These are phyloP conservation scores for Coregonus suidteri DNA, from an alignment of 2,797 vertebrate genomes.

Conservation along the genomic window DNA sequence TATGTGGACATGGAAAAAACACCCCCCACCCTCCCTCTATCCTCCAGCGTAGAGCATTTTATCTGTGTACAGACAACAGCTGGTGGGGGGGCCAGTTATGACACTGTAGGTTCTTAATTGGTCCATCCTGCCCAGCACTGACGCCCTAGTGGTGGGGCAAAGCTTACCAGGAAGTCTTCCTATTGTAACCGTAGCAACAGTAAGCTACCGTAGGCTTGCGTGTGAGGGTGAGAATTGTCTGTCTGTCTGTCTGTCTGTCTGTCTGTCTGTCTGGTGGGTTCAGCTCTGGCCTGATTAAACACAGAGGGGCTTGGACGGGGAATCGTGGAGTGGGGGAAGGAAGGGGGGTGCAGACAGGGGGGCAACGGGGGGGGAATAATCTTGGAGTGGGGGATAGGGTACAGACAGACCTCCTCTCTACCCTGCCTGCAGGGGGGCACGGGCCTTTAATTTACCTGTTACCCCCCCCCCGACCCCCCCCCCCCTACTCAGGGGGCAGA, in stretches of 20 bases:
- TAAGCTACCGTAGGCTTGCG: conserved; percentile 5
- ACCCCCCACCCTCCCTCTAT: conserved; percentile 15
- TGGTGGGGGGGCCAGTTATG: neutral
- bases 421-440: neutral
- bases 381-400: neutral
- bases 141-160: conserved; percentile 30
- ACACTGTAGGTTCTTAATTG: conserved; percentile 31
- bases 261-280: conserved; percentile 11
- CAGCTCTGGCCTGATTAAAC: conserved; percentile 16
- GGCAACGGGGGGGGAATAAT: too few species aligned
- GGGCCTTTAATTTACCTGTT: neutral
- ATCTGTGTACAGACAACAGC: too few species aligned
- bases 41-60: too few species aligned
- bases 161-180: conserved; percentile 31
- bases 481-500: too few species aligned
- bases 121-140: conserved; percentile 12
- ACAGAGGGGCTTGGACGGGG: neutral
- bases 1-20: conserved; percentile 70
- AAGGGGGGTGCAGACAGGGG: too few species aligned
- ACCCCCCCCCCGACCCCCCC: too few species aligned
- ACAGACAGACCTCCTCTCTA: neutral
- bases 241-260: conserved; percentile 17
- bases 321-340: too few species aligned
- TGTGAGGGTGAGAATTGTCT: conserved; percentile 31
- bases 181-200: conserved; percentile 54